These are phyloP conservation scores for Phania funesta DNA, from an alignment of 2,888 invertebrate genomes.

Conservation along the genomic window DNA sequence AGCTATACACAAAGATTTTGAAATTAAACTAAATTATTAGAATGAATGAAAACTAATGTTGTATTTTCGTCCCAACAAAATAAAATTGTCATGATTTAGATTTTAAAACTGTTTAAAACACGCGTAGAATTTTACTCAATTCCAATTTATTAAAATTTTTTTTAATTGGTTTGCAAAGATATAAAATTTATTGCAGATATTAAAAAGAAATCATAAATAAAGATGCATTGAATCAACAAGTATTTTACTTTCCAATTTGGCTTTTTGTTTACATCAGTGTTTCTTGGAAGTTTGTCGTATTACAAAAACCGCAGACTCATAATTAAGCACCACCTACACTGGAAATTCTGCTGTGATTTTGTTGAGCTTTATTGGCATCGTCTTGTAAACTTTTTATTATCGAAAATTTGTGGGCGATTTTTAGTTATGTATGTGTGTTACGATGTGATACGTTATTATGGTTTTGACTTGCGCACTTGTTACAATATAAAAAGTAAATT, in stretches of 20 bases:
- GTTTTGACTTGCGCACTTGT: conserved; percentile 58
- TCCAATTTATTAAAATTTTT: neutral
- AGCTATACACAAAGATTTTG: conserved; percentile 90
- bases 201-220: conserved; percentile 19
- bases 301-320: conserved; percentile 63
- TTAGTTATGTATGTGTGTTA: conserved; percentile 1
- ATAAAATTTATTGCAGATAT: conserved; percentile 13
- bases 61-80: neutral
- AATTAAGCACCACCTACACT: conserved; percentile 70
- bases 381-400: conserved; percentile 51
- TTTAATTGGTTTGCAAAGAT: neutral
- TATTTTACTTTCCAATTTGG: conserved; percentile 45
- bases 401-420: conserved; percentile 60
- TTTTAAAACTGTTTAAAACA: neutral
- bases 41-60: neutral
- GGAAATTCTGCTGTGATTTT: conserved; percentile 54
- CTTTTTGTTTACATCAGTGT: conserved; percentile 33
- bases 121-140: neutral
- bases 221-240: conserved; percentile 51
- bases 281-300: conserved; percentile 42
- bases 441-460: conserved; percentile 45
- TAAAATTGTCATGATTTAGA: neutral
- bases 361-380: conserved; percentile 65
- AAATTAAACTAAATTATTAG: conserved; percentile 82
- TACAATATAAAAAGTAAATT: neutral